These are phyloP conservation scores for Nephila pilipes DNA, from an alignment of 1,140 invertebrate species.

Conservation along the genomic window DNA sequence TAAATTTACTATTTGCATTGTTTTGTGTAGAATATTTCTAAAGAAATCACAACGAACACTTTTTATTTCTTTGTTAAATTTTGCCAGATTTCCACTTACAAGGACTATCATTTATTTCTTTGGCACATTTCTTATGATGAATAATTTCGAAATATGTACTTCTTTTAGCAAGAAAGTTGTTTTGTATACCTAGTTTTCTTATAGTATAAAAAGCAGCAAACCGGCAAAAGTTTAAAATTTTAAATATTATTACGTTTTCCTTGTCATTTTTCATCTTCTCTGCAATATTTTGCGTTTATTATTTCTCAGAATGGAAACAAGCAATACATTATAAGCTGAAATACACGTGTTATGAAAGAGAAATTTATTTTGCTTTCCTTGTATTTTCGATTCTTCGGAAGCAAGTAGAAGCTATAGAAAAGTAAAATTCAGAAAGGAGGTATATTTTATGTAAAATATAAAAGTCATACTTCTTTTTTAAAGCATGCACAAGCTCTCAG, in stretches of 20 bases:
- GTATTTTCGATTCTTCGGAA: no score
- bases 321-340: no score
- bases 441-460: no score
- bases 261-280: background rate
- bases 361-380: no score
- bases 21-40: background rate
- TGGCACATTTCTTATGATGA: background rate
- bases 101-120: background rate
- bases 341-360: no score
- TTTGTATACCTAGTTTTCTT: background rate
- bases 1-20: background rate
- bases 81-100: background rate
- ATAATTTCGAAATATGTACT: background rate
- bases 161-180: background rate
- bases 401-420: no score
- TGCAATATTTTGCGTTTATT: constrained; percentile 33
- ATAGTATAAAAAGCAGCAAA: constrained; percentile 29
- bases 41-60: constrained; percentile 24
- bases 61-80: background rate
- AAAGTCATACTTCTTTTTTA: no score
- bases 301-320: background rate
- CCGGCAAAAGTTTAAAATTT: no score
- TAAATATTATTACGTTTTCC: no score
- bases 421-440: no score
- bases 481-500: no score